These are phyloP conservation scores for Tenthredo distinguenda DNA, from an alignment of 2,888 invertebrate genomes.

Conservation along the genomic window DNA sequence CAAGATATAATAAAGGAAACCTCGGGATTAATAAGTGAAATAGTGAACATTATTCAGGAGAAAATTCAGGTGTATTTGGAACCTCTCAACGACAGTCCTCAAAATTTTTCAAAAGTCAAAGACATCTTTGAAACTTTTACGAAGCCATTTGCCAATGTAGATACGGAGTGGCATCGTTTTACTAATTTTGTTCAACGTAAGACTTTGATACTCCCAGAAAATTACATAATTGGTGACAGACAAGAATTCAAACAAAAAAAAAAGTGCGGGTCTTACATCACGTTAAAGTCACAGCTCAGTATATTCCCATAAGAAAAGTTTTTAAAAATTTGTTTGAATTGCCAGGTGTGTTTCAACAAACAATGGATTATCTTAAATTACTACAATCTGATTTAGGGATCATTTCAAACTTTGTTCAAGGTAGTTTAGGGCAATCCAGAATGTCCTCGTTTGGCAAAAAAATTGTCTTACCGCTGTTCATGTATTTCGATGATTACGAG, in stretches of 20 bases:
- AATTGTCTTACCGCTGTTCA: conserved; percentile 55
- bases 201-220: not conserved
- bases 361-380: conserved; percentile 11
- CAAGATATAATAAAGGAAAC: conserved; percentile 13
- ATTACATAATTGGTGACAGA: conserved; percentile 1
- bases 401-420: not conserved
- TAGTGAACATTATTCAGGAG: not conserved
- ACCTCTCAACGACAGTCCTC: not conserved
- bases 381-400: not conserved
- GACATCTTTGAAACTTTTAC: not conserved
- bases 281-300: not conserved
- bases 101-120: not conserved
- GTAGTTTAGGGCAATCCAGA: not conserved
- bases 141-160: not conserved
- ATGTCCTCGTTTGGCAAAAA: conserved; percentile 46
- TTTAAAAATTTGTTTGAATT: not conserved
- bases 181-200: not conserved
- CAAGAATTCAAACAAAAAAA: conserved; percentile 12
- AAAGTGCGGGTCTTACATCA: not conserved
- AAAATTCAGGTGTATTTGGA: not conserved
- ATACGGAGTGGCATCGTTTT: not conserved
- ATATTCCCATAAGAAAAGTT: conserved; percentile 4
- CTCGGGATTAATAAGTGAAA: conserved; percentile 31
- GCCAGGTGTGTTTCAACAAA: conserved; percentile 2
- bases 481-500: conserved; percentile 59